A percentile compares a stretch with the other conserved stretches of the same genome.
Evolutionary conservation across 92 coral and sea anemone genomes (phyloP).

Genomic region (Micromussa lordhowensis): DNA sequence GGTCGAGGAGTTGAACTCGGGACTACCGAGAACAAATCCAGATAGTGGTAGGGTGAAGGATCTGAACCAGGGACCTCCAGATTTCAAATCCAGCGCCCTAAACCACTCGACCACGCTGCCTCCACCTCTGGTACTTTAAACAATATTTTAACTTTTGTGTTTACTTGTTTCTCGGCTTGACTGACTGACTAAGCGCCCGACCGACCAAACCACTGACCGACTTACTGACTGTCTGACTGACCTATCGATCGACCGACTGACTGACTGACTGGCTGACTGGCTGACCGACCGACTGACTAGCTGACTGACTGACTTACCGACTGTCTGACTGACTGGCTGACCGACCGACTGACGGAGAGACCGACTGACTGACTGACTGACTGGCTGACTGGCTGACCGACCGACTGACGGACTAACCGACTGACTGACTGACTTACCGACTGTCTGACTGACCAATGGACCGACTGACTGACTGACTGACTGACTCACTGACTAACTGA

Average conservation of each 20-base stretch:
- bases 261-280: neutral
- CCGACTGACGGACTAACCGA: neutral
- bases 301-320: neutral
- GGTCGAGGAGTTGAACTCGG: no score
- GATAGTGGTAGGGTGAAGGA: no score
- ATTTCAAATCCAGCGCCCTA: no score
- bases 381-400: neutral
- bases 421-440: neutral
- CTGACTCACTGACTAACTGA: neutral
- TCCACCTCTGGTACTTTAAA: no score
- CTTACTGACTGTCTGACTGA: no score
- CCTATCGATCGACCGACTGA: neutral
- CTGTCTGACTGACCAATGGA: neutral
- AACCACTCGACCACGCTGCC: no score
- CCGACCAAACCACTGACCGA: no score
- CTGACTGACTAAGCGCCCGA: neutral
- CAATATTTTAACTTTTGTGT: no score
- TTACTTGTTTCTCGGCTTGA: neutral
- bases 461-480: neutral
- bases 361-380: neutral
- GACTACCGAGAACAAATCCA: no score
- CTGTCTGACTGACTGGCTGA: neutral
- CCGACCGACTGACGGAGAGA: neutral
- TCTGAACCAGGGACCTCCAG: no score
- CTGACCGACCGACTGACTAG: neutral